Percentiles rank a stretch among this genome's conserved stretches.
Evolutionary conservation across 2,888 invertebrate species (phyloP).

Genomic region (Salticus scenicus): DNA sequence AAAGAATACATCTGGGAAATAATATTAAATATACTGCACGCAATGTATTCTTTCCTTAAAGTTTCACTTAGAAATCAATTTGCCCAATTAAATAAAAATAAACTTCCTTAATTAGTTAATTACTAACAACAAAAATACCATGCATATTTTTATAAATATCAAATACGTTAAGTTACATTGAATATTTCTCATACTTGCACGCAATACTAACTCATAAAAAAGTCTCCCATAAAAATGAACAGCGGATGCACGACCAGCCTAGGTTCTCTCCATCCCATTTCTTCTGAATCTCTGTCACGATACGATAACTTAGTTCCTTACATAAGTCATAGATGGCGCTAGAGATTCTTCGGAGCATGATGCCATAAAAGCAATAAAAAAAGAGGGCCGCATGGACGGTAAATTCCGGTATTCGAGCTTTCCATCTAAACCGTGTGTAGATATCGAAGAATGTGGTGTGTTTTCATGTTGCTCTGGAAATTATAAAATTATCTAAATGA

Average conservation of each 20-base stretch:
- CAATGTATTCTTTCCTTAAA: too few species aligned
- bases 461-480: background rate
- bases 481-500: background rate
- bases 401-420: background rate
- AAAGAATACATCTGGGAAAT: too few species aligned
- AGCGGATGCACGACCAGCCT: background rate
- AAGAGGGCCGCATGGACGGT: conserved; percentile 1
- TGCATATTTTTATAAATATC: too few species aligned
- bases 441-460: background rate
- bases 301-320: background rate
- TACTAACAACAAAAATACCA: too few species aligned
- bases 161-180: too few species aligned
- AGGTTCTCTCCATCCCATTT: background rate
- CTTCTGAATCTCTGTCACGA: background rate
- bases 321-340: background rate
- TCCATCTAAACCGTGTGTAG: background rate
- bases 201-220: too few species aligned
- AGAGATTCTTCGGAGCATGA: background rate
- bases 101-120: too few species aligned
- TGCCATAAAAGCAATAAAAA: background rate
- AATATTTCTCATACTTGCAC: too few species aligned
- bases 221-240: background rate
- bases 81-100: too few species aligned
- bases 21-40: too few species aligned
- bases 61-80: too few species aligned